These are phyloP conservation scores for Papilio protenor DNA, from an alignment of 2,888 invertebrate genomes.

Conservation along the genomic window DNA sequence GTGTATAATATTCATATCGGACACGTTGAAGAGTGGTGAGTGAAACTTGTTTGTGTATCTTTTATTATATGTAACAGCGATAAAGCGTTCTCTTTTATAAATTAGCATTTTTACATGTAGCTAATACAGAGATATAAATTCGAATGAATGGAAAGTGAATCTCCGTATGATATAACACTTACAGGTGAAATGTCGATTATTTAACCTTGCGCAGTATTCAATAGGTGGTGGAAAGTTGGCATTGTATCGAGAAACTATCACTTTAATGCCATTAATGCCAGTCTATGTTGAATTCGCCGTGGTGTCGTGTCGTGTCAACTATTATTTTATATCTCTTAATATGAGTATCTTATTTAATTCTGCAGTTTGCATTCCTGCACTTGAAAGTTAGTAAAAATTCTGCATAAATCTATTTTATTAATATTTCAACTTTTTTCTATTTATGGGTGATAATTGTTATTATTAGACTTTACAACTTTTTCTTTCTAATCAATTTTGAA, in stretches of 20 bases:
- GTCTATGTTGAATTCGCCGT: slow-evolving; percentile 48
- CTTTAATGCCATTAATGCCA: slow-evolving; percentile 42
- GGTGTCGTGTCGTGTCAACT: slow-evolving; percentile 42
- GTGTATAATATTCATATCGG: slow-evolving; percentile 2
- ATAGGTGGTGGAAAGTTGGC: slow-evolving; percentile 53
- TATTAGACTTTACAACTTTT: not conserved
- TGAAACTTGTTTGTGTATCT: slow-evolving; percentile 45
- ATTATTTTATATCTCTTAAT: slow-evolving; percentile 38
- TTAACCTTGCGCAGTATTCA: slow-evolving; percentile 58
- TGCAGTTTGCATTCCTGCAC: slow-evolving; percentile 67
- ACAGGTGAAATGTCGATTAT: slow-evolving; percentile 74
- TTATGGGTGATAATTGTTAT: not conserved
- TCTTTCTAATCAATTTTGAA: not conserved
- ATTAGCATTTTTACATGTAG: slow-evolving; percentile 32
- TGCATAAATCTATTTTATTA: not conserved
- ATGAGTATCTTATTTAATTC: slow-evolving; percentile 60
- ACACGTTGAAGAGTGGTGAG: slow-evolving; percentile 38
- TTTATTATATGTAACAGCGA: slow-evolving; percentile 39
- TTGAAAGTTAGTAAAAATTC: slow-evolving; percentile 62
- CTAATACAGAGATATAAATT: slow-evolving; percentile 47
- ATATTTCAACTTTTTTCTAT: not conserved
- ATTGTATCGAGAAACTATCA: slow-evolving; percentile 35
- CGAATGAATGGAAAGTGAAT: slow-evolving; percentile 68
- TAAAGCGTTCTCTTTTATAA: slow-evolving; percentile 29
- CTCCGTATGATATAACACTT: slow-evolving; percentile 70